These are phyloP conservation scores for Parazoanthus swiftii DNA, from an alignment of 92 coral and sea anemone genomes.

Conservation along the genomic window DNA sequence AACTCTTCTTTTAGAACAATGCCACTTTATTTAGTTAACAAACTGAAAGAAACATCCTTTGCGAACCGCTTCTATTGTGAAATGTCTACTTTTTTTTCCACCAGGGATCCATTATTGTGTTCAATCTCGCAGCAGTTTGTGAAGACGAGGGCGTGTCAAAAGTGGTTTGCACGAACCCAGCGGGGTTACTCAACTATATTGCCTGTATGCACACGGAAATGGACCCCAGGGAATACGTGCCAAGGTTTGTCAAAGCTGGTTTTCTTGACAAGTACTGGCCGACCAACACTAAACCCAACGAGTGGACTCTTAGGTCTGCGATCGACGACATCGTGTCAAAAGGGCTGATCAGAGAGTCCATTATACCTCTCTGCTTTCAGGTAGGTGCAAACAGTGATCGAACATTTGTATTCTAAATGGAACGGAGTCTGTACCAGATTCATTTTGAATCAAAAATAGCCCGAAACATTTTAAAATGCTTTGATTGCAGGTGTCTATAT, in stretches of 20 bases:
- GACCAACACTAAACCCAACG: conserved; percentile 90
- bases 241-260: conserved; percentile 81
- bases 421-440: too few species aligned
- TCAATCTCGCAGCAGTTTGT: conserved; percentile 57
- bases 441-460: too few species aligned
- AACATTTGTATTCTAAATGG: not conserved
- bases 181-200: conserved; percentile 81
- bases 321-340: conserved; percentile 88
- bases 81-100: too few species aligned
- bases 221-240: conserved; percentile 91
- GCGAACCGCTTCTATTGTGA: too few species aligned
- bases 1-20: too few species aligned
- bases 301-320: conserved; percentile 96
- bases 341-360: conserved; percentile 93
- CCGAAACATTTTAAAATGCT: too few species aligned
- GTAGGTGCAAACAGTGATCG: conserved; percentile 35
- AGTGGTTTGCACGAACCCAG: conserved; percentile 82
- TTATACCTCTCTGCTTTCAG: conserved; percentile 92
- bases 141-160: conserved; percentile 62
- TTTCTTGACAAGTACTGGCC: conserved; percentile 91
- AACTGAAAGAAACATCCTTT: too few species aligned
- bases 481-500: too few species aligned
- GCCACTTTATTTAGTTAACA: too few species aligned
- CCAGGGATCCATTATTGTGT: conserved; percentile 78
- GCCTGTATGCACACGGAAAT: conserved; percentile 88